Evolutionary conservation across 2,797 vertebrate genomes (phyloP).

Genomic region (Tinamus major): DNA sequence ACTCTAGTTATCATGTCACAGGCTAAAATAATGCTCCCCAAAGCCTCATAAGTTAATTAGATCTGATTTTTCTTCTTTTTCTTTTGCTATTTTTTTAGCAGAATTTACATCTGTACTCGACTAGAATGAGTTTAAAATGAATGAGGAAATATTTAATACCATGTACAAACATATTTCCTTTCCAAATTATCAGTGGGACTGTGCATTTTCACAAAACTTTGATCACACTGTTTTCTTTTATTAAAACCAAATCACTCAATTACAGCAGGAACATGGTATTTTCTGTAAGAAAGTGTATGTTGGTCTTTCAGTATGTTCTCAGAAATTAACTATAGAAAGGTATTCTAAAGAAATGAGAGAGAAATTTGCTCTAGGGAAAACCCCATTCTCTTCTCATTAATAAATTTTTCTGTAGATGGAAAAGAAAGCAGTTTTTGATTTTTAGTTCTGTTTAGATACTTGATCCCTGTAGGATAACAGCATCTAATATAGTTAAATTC

Average conservation of each 20-base stretch:
- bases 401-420: neutral
- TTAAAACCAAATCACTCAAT: neutral
- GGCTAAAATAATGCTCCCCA: neutral
- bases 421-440: neutral
- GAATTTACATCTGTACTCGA: neutral
- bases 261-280: neutral
- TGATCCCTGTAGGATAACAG: neutral
- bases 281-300: neutral
- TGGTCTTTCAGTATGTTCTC: neutral
- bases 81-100: neutral
- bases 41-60: slow-evolving; percentile 34
- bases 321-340: neutral
- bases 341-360: neutral
- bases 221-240: neutral
- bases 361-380: neutral
- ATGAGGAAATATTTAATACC: neutral
- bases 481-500: neutral
- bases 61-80: neutral
- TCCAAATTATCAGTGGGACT: neutral
- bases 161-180: neutral
- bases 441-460: neutral
- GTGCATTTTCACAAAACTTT: neutral
- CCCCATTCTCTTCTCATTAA: neutral
- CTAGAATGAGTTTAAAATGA: neutral
- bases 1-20: neutral